phyloP scores from a whole-genome alignment of 1,140 invertebrate species.

The Lucilia cuprina region DNA sequence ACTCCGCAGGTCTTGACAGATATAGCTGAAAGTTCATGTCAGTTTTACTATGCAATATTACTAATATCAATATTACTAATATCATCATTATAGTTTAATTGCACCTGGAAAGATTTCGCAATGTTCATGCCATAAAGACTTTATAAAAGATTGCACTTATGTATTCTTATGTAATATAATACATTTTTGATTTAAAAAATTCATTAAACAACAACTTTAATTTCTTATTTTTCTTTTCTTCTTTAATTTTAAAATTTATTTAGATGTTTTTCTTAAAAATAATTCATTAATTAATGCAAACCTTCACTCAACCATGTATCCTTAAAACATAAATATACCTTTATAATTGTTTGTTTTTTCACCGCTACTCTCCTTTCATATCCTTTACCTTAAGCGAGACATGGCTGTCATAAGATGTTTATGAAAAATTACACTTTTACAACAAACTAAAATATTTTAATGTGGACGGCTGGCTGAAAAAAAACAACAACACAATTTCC shows the following conservation, averaged over 20 bases:
- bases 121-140: too few species aligned
- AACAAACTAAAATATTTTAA: background rate
- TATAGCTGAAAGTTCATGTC: too few species aligned
- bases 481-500: conserved; percentile 18
- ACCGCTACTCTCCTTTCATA: background rate
- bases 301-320: conserved; percentile 9
- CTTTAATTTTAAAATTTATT: background rate
- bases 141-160: too few species aligned
- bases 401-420: conserved; percentile 25
- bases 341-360: background rate
- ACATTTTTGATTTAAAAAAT: too few species aligned
- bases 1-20: too few species aligned
- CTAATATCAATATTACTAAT: too few species aligned
- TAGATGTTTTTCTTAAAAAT: background rate
- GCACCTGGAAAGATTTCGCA: too few species aligned
- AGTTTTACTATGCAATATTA: too few species aligned
- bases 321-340: background rate
- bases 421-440: conserved; percentile 33
- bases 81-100: too few species aligned
- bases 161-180: too few species aligned
- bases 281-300: conserved; percentile 26
- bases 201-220: too few species aligned
- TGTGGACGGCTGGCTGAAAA: background rate
- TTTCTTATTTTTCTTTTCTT: background rate
- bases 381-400: background rate